These are phyloP conservation scores for Caenorhabditis virilis DNA, from an alignment of 2,888 invertebrate genomes.

Conservation along the genomic window DNA sequence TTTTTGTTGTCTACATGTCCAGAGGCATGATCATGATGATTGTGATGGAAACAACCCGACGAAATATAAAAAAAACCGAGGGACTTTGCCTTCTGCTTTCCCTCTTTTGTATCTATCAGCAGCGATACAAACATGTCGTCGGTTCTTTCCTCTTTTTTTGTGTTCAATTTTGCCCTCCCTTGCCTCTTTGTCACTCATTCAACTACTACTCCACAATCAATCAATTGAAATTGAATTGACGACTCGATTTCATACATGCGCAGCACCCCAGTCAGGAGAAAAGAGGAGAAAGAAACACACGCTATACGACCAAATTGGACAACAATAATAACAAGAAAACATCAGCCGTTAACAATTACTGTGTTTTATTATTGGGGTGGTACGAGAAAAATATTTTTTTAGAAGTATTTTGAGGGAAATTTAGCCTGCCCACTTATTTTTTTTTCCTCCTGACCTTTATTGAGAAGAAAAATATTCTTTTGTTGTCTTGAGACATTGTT, in stretches of 20 bases:
- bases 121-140: neutral
- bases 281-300: neutral
- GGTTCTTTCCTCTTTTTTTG: neutral
- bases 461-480: no score
- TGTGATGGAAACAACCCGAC: neutral
- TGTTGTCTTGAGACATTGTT: no score
- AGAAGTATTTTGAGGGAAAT: no score
- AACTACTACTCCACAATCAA: constrained; percentile 18
- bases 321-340: no score
- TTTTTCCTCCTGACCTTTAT: constrained; percentile 4
- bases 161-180: neutral
- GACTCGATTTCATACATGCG: constrained; percentile 11
- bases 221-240: constrained; percentile 19
- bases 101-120: neutral
- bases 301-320: neutral
- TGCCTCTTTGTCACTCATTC: constrained; percentile 16
- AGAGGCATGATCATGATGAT: neutral
- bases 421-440: no score
- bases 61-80: no score
- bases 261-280: neutral
- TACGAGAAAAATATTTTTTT: no score
- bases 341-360: no score
- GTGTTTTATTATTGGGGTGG: no score
- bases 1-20: neutral
- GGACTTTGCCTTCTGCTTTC: neutral